Base-by-base conservation (phyloP, 2,113 vertebrate species). In the Eidolon helvum region DNA sequence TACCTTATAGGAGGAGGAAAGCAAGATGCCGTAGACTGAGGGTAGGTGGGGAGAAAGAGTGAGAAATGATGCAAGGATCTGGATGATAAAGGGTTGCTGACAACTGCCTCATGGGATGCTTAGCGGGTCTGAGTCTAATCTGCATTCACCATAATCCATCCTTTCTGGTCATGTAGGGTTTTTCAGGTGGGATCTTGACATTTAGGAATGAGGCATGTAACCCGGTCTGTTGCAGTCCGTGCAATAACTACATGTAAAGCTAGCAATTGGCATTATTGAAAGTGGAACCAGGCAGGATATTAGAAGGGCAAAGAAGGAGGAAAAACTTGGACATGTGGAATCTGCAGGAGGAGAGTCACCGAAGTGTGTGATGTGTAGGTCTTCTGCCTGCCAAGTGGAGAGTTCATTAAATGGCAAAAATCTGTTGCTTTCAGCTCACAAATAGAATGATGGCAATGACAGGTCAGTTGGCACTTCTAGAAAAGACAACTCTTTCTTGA, bases 331-430 rank as follows among this genome's bases (percentile, higher is more conserved):
- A 26, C 48, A 21, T 16, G 28, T 38, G 82, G 94, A 38, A 88
- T 28, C 83, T 61, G 30, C 57, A 53, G 26, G 94, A 53, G 75
- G 66, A 90, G 71, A 95, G 69, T 75, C 65, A 79, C 57, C 45
- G 94, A 90, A 92, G 94, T 82, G 89, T 95, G 93, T 90, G 89
- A 91, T 55, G 4, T n/a, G 18, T 1, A 79, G 79, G 78, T 87
- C 96, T 91, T 26, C 89, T 82, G 33, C 35, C 71, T 92, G 92
- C 94, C 83, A 80, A 89, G 84, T 0, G 0, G 71, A 85, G 57
- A 85, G 63, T 77, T 96, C 92, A 71, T 63, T 91, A 91, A 94
- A 74, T 80, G 69, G 38, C 78, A 83, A 66, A 66, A 80, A 21
- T 19, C 83, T 74, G 24, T 30, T 0, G 1, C 65, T 94, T 91